Conservation (phyloP, 2,113 vertebrate species). For the crab-eating macaque (Macaca fascicularis) region DNA sequence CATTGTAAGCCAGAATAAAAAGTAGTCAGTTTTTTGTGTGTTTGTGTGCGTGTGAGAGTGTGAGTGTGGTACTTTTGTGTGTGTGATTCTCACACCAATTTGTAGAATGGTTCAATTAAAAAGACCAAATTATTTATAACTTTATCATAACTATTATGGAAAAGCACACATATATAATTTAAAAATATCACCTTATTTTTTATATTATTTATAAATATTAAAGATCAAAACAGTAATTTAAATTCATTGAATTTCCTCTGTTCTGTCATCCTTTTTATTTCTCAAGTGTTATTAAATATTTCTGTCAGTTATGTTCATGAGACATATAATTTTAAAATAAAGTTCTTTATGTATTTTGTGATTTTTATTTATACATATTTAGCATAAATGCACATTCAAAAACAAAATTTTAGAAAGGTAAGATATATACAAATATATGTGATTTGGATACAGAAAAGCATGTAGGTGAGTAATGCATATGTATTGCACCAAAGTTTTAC, state of each 20-base stretch:
- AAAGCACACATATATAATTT: not conserved
- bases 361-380: not conserved
- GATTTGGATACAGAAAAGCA: not conserved
- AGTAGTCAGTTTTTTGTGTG: accelerated
- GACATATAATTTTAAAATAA: not conserved
- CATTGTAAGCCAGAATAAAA: not conserved
- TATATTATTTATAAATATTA: not conserved
- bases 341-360: not conserved
- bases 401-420: not conserved
- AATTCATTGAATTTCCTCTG: not conserved
- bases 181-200: not conserved
- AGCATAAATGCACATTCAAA: not conserved
- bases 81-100: not conserved
- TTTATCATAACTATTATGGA: not conserved
- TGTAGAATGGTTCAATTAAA: not conserved
- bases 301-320: not conserved
- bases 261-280: not conserved
- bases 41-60: not conserved
- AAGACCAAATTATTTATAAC: not conserved
- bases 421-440: not conserved
- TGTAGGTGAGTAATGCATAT: not conserved
- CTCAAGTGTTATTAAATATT: not conserved
- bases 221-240: not conserved
- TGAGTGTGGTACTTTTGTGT: accelerated
- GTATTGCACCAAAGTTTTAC: not conserved